A percentile compares a stretch with the other conserved stretches of the same genome.
phyloP scores from a whole-genome alignment of 2,888 invertebrate genomes.

The Tridacna crocea region DNA sequence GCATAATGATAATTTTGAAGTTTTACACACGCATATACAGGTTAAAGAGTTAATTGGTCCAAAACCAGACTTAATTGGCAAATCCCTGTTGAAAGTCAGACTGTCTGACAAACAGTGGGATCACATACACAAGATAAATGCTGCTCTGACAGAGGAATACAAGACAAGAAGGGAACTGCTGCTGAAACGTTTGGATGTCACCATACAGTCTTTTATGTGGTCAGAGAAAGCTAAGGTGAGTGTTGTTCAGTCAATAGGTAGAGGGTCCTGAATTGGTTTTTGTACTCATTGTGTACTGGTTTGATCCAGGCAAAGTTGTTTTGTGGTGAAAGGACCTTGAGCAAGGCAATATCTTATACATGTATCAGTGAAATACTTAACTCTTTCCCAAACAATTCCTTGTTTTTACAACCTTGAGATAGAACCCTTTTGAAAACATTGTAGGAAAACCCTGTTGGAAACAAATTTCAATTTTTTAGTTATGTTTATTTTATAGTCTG shows the following conservation, averaged over 20 bases:
- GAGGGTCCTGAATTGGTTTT: background rate
- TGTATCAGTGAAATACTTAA: no score
- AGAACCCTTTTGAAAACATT: no score
- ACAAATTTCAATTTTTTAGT: no score
- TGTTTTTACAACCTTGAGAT: no score
- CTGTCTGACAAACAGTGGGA: constrained; percentile 94
- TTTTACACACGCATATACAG: constrained; percentile 55
- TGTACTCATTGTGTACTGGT: background rate
- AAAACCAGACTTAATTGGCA: constrained; percentile 88
- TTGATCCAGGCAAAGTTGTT: no score
- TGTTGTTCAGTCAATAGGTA: constrained; percentile 1
- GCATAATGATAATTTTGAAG: background rate
- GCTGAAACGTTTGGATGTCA: constrained; percentile 96
- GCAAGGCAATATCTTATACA: no score
- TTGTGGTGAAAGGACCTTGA: no score
- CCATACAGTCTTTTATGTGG: constrained; percentile 95
- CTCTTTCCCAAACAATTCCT: no score
- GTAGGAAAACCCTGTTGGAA: no score
- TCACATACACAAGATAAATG: constrained; percentile 88
- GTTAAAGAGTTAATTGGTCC: constrained; percentile 78
- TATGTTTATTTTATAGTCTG: no score
- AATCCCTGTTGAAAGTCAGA: constrained; percentile 90
- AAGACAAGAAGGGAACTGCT: constrained; percentile 93
- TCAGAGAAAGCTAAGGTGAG: constrained; percentile 87
- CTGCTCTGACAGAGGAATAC: constrained; percentile 93